phyloP scores from a whole-genome alignment of 1,140 invertebrate species.

The Galleria mellonella region DNA sequence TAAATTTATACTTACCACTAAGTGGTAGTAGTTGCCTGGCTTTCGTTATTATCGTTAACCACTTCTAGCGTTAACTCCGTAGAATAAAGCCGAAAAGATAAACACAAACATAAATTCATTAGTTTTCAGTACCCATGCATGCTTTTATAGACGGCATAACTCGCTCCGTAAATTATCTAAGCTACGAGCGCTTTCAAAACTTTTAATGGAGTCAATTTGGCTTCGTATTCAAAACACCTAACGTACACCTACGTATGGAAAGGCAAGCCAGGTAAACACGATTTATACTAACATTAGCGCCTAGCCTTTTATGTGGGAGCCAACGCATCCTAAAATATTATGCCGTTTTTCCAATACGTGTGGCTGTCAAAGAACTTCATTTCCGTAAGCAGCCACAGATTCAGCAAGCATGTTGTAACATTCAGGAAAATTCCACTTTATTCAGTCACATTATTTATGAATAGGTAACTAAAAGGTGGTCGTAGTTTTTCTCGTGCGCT shows the following conservation, averaged over 20 bases:
- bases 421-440: constrained; percentile 11
- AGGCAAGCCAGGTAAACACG: constrained; percentile 39
- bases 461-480: background rate
- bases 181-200: constrained; percentile 67
- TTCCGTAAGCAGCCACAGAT: constrained; percentile 5
- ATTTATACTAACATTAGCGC: constrained; percentile 54
- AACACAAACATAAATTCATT: constrained; percentile 54
- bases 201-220: constrained; percentile 72
- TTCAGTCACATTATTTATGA: constrained; percentile 15
- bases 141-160: constrained; percentile 49
- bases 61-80: background rate
- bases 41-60: constrained; percentile 3
- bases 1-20: background rate
- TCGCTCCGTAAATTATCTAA: constrained; percentile 67
- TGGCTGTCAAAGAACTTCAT: constrained; percentile 9
- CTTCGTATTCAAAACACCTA: constrained; percentile 61
- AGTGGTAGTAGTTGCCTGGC: background rate
- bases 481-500: no score
- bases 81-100: constrained; percentile 28
- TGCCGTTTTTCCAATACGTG: constrained; percentile 15
- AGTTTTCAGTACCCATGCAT: constrained; percentile 46
- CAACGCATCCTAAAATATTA: constrained; percentile 16
- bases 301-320: constrained; percentile 18
- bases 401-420: background rate
- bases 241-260: constrained; percentile 26